Evolutionary conservation across 2,113 vertebrate genomes (phyloP), one percentile per base, ranked within the genome.

Genomic region (Mastomys natalensis): DNA sequence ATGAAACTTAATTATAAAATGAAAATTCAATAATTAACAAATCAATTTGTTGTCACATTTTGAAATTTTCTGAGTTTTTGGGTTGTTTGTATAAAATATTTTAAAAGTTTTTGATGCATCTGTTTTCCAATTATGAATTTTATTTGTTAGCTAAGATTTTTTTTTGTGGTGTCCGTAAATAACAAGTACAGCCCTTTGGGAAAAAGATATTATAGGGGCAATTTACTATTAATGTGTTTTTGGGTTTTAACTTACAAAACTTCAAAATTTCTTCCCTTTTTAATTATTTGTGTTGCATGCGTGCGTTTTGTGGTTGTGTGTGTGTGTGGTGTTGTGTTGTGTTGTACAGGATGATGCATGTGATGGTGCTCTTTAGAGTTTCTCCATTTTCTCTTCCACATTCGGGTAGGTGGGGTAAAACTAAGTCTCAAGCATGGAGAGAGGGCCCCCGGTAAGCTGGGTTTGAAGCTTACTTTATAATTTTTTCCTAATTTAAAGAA

Each of bases 101-200:
- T n/a, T 68, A 34, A 51, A 43, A 94, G 12, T 81, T 87, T 91
- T 94, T 88, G 86, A 70, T 84, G 45, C n/a, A 80, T 66, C 4
- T 37, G 90, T 95, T 97, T 97, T 97, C 92, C 62, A 87, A 91
- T 87, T 87, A 76, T 62, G 73, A 97, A 85, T 93, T 96, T 62
- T 87, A 89, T 95, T 87, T 29, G 40, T 55, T 94, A 60, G 68
- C 73, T 85, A 76, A 95, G 51, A 94, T 80, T 73, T n/a, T 73
- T 90, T 62, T 26, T 53, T 93, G 66, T 94, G 40, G 53, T 78
- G 22, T 95, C 93, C 97, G 85, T 84, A 96, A 94, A 90, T 93
- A 84, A 66, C 93, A 92, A 91, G 66, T 95, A 86, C 34, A 73
- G 82, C 86, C 73, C 87, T 55, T n/a, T n/a, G n/a, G n/a, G 81